A percentile compares a stretch with the other conserved stretches of the same genome.
These are phyloP conservation scores for Trissolcus brochymenae DNA, from an alignment of 2,888 invertebrate species.

Conservation along the genomic window DNA sequence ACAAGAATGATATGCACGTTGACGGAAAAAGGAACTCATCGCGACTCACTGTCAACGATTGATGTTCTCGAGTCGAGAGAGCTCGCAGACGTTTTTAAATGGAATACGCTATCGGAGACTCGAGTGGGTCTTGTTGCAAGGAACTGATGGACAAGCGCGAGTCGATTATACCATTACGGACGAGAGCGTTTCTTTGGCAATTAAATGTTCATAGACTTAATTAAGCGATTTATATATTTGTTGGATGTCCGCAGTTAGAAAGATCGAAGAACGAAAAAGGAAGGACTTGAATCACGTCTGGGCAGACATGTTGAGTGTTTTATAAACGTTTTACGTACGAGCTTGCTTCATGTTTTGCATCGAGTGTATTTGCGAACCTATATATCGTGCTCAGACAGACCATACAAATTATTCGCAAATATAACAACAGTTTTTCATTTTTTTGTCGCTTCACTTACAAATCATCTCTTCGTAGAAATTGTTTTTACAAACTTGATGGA, in stretches of 20 bases:
- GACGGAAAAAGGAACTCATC: constrained; percentile 2
- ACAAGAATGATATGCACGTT: neutral
- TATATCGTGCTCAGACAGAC: constrained; percentile 39
- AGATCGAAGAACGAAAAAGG: neutral
- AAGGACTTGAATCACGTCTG: neutral
- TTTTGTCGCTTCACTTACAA: constrained; percentile 24
- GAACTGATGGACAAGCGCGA: no score
- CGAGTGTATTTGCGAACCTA: constrained; percentile 52
- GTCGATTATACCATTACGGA: no score
- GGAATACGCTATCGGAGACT: neutral
- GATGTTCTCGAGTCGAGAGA: constrained; percentile 43
- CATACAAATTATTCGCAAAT: constrained; percentile 50
- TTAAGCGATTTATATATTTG: neutral
- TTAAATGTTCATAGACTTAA: constrained; percentile 1
- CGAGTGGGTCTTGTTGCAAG: neutral
- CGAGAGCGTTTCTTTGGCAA: neutral
- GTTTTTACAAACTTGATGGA: no score
- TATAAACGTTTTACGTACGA: constrained; percentile 49
- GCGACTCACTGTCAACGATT: constrained; percentile 34
- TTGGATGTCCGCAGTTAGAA: no score
- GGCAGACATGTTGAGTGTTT: constrained; percentile 39
- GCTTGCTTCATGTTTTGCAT: constrained; percentile 36
- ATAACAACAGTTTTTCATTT: constrained; percentile 9
- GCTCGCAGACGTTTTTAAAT: constrained; percentile 6
- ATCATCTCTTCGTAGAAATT: no score